phyloP scores from a whole-genome alignment of 2,888 invertebrate species.

The Sinotaia quadrata region DNA sequence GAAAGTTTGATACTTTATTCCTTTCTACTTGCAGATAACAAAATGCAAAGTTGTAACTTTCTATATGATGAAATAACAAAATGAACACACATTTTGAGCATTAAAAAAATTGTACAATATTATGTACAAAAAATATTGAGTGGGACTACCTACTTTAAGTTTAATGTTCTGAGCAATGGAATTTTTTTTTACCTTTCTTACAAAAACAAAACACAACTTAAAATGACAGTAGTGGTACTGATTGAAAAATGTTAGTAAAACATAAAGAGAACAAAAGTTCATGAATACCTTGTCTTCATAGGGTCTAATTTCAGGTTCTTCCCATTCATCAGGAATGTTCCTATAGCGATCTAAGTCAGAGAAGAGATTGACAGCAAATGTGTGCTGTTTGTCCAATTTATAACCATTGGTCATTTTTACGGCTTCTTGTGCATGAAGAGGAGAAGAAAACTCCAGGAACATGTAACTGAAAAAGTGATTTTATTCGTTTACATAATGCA shows the following conservation, averaged over 20 bases:
- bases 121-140: neutral
- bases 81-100: no score
- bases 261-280: neutral
- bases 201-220: neutral
- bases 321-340: constrained; percentile 93
- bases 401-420: constrained; percentile 90
- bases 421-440: constrained; percentile 88
- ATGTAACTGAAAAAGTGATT: constrained; percentile 77
- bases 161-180: no score
- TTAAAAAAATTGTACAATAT: no score
- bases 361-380: constrained; percentile 93
- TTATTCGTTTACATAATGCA: no score
- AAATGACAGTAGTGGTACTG: neutral
- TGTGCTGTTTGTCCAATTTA: constrained; percentile 95
- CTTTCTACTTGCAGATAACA: no score
- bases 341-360: constrained; percentile 93
- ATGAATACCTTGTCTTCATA: constrained; percentile 82
- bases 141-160: neutral
- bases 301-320: constrained; percentile 88
- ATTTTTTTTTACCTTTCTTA: neutral
- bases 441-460: constrained; percentile 91
- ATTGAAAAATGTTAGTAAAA: neutral
- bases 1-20: no score
- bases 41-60: no score
- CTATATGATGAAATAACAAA: no score